These are phyloP conservation scores for Trilocha varians DNA, from an alignment of 2,888 invertebrate species.

Conservation along the genomic window DNA sequence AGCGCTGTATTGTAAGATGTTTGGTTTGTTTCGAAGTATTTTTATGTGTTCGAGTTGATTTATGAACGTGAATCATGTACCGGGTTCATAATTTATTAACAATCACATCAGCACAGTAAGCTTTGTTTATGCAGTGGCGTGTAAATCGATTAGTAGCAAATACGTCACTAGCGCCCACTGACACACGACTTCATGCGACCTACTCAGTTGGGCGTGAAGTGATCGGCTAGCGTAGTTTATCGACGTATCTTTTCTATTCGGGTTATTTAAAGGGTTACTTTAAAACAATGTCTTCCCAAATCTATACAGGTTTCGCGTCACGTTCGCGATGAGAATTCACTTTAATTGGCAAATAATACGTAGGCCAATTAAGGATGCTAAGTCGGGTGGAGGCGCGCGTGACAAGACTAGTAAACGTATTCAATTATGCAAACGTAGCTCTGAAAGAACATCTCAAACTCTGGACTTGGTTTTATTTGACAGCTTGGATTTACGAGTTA, in stretches of 20 bases:
- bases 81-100: slow-evolving; percentile 22
- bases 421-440: slow-evolving; percentile 69
- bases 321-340: slow-evolving; percentile 70
- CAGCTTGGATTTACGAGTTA: slow-evolving; percentile 17
- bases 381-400: slow-evolving; percentile 67
- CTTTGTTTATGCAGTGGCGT: slow-evolving; percentile 24
- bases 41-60: not conserved
- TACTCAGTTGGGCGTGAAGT: slow-evolving; percentile 17
- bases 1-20: no score
- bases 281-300: slow-evolving; percentile 10
- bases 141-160: slow-evolving; percentile 26
- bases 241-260: not conserved
- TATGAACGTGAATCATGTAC: slow-evolving; percentile 12
- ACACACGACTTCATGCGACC: slow-evolving; percentile 15
- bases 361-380: slow-evolving; percentile 73
- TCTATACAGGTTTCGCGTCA: slow-evolving; percentile 65
- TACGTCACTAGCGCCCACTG: slow-evolving; percentile 26
- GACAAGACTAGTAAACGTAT: slow-evolving; percentile 64
- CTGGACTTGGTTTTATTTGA: slow-evolving; percentile 32
- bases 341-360: slow-evolving; percentile 75
- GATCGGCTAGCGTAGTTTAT: slow-evolving; percentile 4
- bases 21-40: not conserved
- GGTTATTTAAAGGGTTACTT: not conserved
- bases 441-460: slow-evolving; percentile 50
- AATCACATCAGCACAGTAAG: slow-evolving; percentile 17